These are phyloP conservation scores for Limonius californicus DNA, from an alignment of 1,140 invertebrate genomes.

Conservation along the genomic window DNA sequence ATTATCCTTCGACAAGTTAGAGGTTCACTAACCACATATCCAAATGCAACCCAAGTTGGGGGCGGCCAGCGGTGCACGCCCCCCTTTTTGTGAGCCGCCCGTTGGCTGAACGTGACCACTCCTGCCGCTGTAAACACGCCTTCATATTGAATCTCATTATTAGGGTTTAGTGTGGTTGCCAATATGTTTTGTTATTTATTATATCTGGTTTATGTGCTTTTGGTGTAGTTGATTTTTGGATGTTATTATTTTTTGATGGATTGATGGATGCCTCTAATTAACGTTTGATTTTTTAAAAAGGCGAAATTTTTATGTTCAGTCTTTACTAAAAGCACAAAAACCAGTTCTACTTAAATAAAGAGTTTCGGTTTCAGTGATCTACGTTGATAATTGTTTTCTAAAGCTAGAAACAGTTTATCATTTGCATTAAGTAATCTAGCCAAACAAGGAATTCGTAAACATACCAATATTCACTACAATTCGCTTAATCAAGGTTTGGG, in stretches of 20 bases:
- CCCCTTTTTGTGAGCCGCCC: slow-evolving; percentile 12
- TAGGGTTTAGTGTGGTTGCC: slow-evolving; percentile 33
- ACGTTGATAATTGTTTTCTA: no score
- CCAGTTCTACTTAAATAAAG: no score
- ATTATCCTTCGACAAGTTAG: slow-evolving; percentile 32
- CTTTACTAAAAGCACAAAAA: no score
- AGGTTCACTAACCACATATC: slow-evolving; percentile 33
- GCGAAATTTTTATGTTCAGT: no score
- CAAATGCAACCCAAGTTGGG: slow-evolving; percentile 19
- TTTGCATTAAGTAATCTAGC: no score
- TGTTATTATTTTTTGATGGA: slow-evolving; percentile 46
- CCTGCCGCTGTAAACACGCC: slow-evolving; percentile 26
- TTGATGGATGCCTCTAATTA: slow-evolving; percentile 26
- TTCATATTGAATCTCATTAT: slow-evolving; percentile 42
- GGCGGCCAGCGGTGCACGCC: slow-evolving; percentile 22
- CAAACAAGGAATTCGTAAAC: no score
- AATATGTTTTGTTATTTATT: slow-evolving; percentile 47
- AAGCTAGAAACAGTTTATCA: no score
- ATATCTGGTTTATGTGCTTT: slow-evolving; percentile 39
- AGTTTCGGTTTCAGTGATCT: no score
- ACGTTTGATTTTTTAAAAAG: background rate
- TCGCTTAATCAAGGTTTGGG: no score
- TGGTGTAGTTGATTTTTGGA: slow-evolving; percentile 40
- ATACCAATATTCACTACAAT: no score
- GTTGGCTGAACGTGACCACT: slow-evolving; percentile 24